Conservation (phyloP, 30 jellyfish, hydroid and myxozoan species). For the Aurelia coerulea region DNA sequence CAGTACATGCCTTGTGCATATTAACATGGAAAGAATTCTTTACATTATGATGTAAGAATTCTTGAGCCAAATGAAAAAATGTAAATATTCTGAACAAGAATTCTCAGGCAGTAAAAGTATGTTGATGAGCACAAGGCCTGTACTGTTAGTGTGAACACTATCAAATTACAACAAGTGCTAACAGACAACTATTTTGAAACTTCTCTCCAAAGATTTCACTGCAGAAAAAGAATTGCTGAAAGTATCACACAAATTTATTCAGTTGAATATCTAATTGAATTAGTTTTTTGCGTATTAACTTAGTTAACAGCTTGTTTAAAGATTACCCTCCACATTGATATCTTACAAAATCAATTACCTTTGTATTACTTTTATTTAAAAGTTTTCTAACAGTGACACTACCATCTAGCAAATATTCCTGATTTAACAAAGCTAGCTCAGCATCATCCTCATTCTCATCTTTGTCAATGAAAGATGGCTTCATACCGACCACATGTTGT, state of each 20-base stretch:
- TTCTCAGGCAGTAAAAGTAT: too few species aligned
- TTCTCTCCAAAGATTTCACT: background rate
- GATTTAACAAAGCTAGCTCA: slow-evolving; percentile 66
- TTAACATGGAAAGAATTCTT: too few species aligned
- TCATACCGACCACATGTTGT: slow-evolving; percentile 91
- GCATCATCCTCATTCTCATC: slow-evolving; percentile 58
- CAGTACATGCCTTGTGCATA: too few species aligned
- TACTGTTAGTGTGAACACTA: background rate
- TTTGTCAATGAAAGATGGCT: slow-evolving; percentile 63
- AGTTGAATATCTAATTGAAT: too few species aligned
- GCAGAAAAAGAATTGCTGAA: background rate
- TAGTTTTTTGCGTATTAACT: too few species aligned
- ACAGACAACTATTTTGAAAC: background rate
- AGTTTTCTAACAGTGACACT: slow-evolving; percentile 54
- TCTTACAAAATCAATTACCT: slow-evolving; percentile 79
- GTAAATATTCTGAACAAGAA: too few species aligned
- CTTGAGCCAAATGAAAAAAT: too few species aligned
- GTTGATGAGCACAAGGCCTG: too few species aligned
- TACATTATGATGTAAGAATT: too few species aligned
- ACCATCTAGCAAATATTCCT: slow-evolving; percentile 67
- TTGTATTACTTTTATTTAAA: slow-evolving; percentile 48
- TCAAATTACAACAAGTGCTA: background rate
- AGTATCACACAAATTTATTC: too few species aligned
- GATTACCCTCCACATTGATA: slow-evolving; percentile 66
- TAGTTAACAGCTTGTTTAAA: too few species aligned